Base-by-base conservation (phyloP, 2,888 invertebrate genomes). In the Himalopsyche japonica region DNA sequence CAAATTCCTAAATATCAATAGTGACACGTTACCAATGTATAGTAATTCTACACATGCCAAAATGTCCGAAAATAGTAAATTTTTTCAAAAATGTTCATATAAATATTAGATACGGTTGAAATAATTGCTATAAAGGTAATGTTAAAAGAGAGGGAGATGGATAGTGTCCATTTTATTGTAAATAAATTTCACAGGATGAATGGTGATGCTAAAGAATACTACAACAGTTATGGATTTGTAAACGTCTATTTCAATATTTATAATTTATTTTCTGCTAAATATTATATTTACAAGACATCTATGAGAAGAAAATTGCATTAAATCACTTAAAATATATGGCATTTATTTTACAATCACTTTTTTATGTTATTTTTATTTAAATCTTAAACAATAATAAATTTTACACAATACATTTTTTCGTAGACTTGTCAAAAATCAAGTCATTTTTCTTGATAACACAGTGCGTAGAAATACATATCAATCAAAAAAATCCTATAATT, bases 171-270 rank as follows among this genome's bases (percentile, higher is more conserved):
- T 12, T 12, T 4, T 43, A 15, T 43, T 37, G 7, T 7, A 37
- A 37, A 8, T 1, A 10, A 37, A 37, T 8, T 37, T 6, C 37
- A n/a, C n/a, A n/a, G n/a, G n/a, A n/a, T n/a, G n/a, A n/a, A n/a
- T n/a, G n/a, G n/a, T n/a, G n/a, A n/a, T n/a, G n/a, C 15, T 15
- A 43, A 78, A 49, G 82, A 76, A 32, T 32, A 49, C 32, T 24
- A 15, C 49, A 80, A 83, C 27, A 24, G 30, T 12, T 76, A 77
- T 81, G 77, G 82, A 79, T 77, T 85, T 82, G 82, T 85, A 85
- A 85, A 85, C 82, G 81, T 70, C 85, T 85, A 85, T 79, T 85
- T 85, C 79, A 85, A 79, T 82, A 82, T 82, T 80, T 83, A 83
- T 85, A 84, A 81, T 83, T 34, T 76, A 78, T 80, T 85, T 64